phyloP scores from a whole-genome alignment of 2,797 vertebrate genomes.

The Notolepis coatsorum region DNA sequence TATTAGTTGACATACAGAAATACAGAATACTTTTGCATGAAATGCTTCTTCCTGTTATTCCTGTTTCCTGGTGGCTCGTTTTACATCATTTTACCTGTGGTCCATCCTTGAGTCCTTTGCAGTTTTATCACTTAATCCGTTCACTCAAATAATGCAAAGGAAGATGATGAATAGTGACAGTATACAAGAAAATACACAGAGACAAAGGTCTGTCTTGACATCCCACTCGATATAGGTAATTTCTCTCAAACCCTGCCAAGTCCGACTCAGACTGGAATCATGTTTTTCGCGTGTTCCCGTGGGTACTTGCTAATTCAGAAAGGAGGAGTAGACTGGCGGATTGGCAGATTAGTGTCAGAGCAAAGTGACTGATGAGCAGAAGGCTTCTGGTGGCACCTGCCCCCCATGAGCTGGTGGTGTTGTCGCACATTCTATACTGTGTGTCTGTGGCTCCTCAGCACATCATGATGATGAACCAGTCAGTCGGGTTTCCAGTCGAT shows the following conservation, averaged over 20 bases:
- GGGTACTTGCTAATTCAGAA: slow-evolving; percentile 69
- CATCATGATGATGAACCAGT: slow-evolving; percentile 37
- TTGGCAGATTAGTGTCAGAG: slow-evolving; percentile 75
- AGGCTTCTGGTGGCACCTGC: slow-evolving; percentile 54
- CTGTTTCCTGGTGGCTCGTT: too few relatives aligned
- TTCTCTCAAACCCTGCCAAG: slow-evolving; percentile 42
- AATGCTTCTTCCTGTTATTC: too few relatives aligned
- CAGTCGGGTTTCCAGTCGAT: slow-evolving; percentile 39
- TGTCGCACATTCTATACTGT: slow-evolving; percentile 26
- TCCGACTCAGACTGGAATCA: slow-evolving; percentile 50
- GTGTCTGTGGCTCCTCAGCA: slow-evolving; percentile 36
- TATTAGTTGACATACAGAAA: too few relatives aligned
- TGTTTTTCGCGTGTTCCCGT: slow-evolving; percentile 51
- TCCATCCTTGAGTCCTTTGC: too few relatives aligned
- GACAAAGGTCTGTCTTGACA: slow-evolving; percentile 9
- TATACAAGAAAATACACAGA: too few relatives aligned
- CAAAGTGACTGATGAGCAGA: slow-evolving; percentile 70
- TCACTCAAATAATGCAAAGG: too few relatives aligned
- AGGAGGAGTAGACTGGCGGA: slow-evolving; percentile 63
- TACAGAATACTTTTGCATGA: too few relatives aligned
- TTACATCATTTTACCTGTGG: too few relatives aligned
- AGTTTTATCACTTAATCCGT: too few relatives aligned
- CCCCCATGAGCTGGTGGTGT: slow-evolving; percentile 45
- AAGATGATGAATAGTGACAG: too few relatives aligned
- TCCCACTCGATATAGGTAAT: slow-evolving; percentile 39